These are phyloP conservation scores for Mya arenaria DNA, from an alignment of 1,140 invertebrate genomes.

Conservation along the genomic window DNA sequence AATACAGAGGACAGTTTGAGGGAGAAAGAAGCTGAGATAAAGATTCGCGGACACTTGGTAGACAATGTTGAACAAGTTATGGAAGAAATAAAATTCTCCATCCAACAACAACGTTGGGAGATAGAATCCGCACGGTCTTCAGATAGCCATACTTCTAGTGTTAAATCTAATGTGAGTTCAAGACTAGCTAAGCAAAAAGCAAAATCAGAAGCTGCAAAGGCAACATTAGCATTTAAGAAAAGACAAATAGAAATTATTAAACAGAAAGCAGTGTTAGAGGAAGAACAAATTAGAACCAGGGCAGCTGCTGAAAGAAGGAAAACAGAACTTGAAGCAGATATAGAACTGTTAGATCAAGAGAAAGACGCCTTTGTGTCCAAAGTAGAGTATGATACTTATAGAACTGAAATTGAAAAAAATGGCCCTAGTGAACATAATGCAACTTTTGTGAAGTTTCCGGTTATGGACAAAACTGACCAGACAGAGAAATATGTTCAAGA, in stretches of 20 bases:
- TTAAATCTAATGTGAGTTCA: too few species aligned
- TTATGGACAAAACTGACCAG: neutral
- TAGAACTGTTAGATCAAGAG: neutral
- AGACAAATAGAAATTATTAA: constrained; percentile 2
- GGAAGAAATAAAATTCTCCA: too few species aligned
- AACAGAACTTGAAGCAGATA: neutral
- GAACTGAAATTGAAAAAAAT: neutral
- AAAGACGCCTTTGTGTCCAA: neutral
- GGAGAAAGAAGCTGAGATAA: too few species aligned
- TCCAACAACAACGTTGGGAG: too few species aligned
- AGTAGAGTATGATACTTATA: neutral
- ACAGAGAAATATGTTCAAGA: neutral
- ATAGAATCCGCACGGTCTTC: too few species aligned
- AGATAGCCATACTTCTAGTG: too few species aligned
- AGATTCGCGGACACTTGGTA: too few species aligned
- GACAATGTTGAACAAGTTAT: too few species aligned
- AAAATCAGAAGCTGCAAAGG: constrained; percentile 17
- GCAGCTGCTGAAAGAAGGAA: neutral
- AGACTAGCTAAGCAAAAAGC: too few species aligned
- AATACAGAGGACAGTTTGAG: too few species aligned
- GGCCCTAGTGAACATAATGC: neutral
- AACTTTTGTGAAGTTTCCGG: neutral
- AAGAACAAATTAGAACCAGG: neutral
- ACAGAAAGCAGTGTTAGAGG: neutral
- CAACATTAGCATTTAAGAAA: neutral